These are phyloP conservation scores for Corythornis leucogaster DNA, from an alignment of 2,797 vertebrate species.

Conservation along the genomic window DNA sequence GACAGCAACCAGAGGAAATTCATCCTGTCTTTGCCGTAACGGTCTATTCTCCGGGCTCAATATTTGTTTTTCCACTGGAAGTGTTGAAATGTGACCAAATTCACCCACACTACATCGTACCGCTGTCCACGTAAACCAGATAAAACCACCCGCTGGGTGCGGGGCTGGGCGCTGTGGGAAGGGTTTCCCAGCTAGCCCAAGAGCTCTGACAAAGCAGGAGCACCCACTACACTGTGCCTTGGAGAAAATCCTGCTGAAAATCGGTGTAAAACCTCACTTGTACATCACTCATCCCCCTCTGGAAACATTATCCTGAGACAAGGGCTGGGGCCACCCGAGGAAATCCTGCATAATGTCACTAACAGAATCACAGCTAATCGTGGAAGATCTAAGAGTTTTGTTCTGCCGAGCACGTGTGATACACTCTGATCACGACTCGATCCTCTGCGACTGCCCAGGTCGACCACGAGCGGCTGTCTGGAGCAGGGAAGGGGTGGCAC, in stretches of 20 bases:
- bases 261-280: accelerated
- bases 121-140: accelerated
- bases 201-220: neutral
- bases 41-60: neutral
- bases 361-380: neutral
- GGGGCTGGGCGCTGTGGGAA: neutral
- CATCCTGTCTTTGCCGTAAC: neutral
- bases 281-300: accelerated
- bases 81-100: neutral
- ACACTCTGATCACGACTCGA: neutral
- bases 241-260: neutral
- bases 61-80: neutral
- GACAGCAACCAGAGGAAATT: accelerated
- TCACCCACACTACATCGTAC: accelerated
- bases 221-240: accelerated
- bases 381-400: neutral
- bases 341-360: accelerated
- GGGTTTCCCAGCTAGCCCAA: neutral
- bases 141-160: neutral
- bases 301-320: accelerated
- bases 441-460: neutral
- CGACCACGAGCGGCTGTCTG: accelerated
- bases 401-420: neutral
- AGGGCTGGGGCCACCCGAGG: neutral
- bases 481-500: neutral